Conservation (phyloP, 2,888 invertebrate species). For the Ischnura elegans region DNA sequence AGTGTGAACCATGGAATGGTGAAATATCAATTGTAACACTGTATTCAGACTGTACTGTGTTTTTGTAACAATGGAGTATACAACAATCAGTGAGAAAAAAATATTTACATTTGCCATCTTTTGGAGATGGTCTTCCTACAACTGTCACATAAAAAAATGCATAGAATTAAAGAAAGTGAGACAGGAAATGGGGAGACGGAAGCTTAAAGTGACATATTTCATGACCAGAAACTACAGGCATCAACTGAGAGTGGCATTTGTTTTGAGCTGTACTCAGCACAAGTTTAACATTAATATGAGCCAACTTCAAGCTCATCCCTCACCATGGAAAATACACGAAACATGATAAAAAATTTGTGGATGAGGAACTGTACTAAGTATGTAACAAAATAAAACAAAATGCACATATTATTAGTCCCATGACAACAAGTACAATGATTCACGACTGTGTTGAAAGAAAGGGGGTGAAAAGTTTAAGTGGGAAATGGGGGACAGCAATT, state of each 20-base stretch:
- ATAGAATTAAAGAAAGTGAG: conserved; percentile 62
- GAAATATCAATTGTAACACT: conserved; percentile 68
- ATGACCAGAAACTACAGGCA: conserved; percentile 41
- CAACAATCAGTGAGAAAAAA: conserved; percentile 68
- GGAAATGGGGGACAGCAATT: conserved; percentile 61
- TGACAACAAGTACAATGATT: conserved; percentile 67
- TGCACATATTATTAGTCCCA: conserved; percentile 65
- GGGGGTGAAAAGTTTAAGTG: conserved; percentile 53
- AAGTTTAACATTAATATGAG: conserved; percentile 48
- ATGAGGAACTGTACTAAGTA: conserved; percentile 65
- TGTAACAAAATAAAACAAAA: conserved; percentile 67
- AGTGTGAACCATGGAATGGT: conserved; percentile 68
- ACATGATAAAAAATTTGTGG: conserved; percentile 53
- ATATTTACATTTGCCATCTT: conserved; percentile 64
- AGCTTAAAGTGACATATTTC: conserved; percentile 65
- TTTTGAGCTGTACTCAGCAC: conserved; percentile 33
- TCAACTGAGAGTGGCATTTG: conserved; percentile 32
- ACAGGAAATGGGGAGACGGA: conserved; percentile 49
- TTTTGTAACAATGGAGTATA: conserved; percentile 69
- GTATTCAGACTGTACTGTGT: conserved; percentile 66
- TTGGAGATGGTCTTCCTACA: conserved; percentile 63
- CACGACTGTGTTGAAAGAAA: conserved; percentile 65
- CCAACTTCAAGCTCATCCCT: conserved; percentile 66
- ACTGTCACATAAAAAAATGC: conserved; percentile 67
- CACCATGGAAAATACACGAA: conserved; percentile 57